Base-by-base conservation (phyloP, 2,113 vertebrate species). In the Alaudala cheleensis region DNA sequence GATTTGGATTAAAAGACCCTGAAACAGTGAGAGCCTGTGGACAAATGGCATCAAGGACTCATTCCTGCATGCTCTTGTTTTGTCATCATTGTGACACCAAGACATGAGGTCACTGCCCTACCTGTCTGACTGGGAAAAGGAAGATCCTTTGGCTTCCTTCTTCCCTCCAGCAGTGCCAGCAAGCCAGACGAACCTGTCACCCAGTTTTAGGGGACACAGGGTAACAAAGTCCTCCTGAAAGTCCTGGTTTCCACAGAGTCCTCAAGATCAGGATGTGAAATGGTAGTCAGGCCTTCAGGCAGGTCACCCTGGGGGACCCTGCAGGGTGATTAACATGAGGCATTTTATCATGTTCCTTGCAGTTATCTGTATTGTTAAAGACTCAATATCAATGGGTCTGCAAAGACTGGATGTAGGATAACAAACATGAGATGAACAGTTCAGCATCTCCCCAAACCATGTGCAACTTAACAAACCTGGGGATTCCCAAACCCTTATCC, bases 51-150 rank as follows among this genome's bases (percentile, higher is more conserved):
- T 6, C 3, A 5, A 57, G 66, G 31, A 37, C 24, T 82, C 40
- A 39, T n/a, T 39, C 14, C 26, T 3, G 1, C 1, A 2, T 2
- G 4, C 21, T 6, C 0, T 33, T 15, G 29, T 49, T 60, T n/a
- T 81, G 64, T 28, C 34, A 8, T 50, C 0, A 2, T 57, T 0
- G 0, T 37, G 40, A 80, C 9, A 44, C 26, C 23, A 51, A 60
- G n/a, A 50, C 2, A 4, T 11, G 39, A 51, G 10, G 19, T 39
- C 2, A 3, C 20, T 50, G 57, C 5, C 44, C 23, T 3, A 5
- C 25, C 11, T 62, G 37, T 42, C 57, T 74, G 13, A 14, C 47
- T 67, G 33, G 7, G 23, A 62, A 53, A 76, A 71, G 18, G 2
- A 65, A 18, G 22, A 44, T 53, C 24, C 47, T 45, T 31, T 49